Base-by-base conservation (phyloP, 2,888 invertebrate species). In the Clivina fossor region DNA sequence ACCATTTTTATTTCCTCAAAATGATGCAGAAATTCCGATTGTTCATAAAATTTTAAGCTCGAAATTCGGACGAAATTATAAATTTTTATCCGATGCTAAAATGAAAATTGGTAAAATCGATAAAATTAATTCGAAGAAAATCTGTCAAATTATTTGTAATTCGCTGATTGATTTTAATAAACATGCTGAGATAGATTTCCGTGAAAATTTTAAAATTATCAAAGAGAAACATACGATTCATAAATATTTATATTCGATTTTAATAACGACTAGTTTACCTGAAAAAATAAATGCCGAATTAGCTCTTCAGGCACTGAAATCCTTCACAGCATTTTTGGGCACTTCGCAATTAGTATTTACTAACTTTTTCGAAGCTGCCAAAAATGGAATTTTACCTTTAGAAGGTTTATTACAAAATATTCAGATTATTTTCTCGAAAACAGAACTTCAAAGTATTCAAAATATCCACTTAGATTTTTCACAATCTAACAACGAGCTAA, bases 1-100 rank as follows among this genome's bases (percentile, higher is more conserved):
- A 20, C 85, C 86, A 8, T 81, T 80, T 65, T 67, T 88, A 4
- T 81, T 86, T 61, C 83, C 85, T 0, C 65, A 69, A 40, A 72
- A 77, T 57, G 61, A 72, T 2, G 63, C 67, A 1, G 77, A 78
- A 60, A 65, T 76, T 1, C 61, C 63, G 1, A 69, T 76, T 41
- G 69, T 79, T 0, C 71, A 74, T 62, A 68, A 73, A 47, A 70
- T 80, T 15, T 60, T 81, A 5, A 44, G 66, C 2, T 74, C 76
- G 0, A 64, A 75, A 7, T 78, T 79, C 56, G 72, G 69, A 48
- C 71, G 74, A 8, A 72, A 76, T 60, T 28, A 59, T 59, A 11
- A 46, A 64, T 28, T 61, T 66, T 20, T 60, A 64, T 15, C 40
- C 22, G 3, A 48, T 58, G 22, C 46, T 62, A 15, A 24, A 33